These are phyloP conservation scores for Anneissia japonica DNA, from an alignment of 35 echinoderm and acorn worm species.

Conservation along the genomic window DNA sequence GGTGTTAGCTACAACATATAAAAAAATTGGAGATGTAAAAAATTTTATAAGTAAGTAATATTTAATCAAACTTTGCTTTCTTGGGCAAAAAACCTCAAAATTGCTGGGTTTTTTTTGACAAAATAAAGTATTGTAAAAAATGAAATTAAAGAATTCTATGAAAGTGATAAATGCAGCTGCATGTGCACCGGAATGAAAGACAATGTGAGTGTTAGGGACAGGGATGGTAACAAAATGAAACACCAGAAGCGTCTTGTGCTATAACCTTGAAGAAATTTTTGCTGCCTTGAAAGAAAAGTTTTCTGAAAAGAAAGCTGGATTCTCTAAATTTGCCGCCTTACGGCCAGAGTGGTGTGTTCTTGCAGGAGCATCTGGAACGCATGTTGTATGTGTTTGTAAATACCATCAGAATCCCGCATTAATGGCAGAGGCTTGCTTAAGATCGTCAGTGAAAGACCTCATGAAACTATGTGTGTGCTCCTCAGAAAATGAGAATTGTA, in stretches of 20 bases:
- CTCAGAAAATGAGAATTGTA: neutral
- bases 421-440: constrained; percentile 6
- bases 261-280: neutral
- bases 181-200: neutral
- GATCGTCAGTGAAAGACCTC: neutral
- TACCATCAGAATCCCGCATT: neutral
- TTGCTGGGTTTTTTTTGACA: too few relatives aligned
- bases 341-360: constrained; percentile 6
- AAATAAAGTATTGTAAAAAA: neutral
- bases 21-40: too few relatives aligned
- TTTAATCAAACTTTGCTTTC: too few relatives aligned
- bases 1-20: too few relatives aligned
- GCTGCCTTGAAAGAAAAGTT: neutral
- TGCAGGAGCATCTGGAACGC: neutral
- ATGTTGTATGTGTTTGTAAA: constrained; percentile 18
- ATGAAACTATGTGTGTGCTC: constrained; percentile 9
- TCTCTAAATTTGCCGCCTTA: neutral
- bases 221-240: neutral
- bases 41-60: too few relatives aligned
- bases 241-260: constrained; percentile 5
- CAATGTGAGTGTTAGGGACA: neutral
- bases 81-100: too few relatives aligned
- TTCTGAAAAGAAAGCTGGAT: neutral
- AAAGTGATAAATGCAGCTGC: neutral
- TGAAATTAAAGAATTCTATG: neutral